These are phyloP conservation scores for Porites evermanni DNA, from an alignment of 92 coral and sea anemone genomes.

Conservation along the genomic window DNA sequence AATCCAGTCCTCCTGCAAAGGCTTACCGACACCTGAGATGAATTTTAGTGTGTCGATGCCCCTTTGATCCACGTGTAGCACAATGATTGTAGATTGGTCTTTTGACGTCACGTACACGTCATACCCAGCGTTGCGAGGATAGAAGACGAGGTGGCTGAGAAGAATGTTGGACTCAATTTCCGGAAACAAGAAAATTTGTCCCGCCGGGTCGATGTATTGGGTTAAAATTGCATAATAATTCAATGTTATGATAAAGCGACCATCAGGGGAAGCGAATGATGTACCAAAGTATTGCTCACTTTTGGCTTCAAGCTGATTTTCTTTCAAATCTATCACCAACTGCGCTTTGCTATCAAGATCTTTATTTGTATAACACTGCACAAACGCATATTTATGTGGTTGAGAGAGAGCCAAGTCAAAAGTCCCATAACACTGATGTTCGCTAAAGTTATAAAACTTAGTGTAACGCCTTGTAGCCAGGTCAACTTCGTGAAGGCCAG, in stretches of 20 bases:
- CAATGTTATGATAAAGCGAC: constrained; percentile 63
- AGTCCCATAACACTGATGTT: constrained; percentile 65
- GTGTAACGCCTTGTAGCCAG: constrained; percentile 56
- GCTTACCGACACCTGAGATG: constrained; percentile 56
- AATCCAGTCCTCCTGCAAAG: constrained; percentile 59
- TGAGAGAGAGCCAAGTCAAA: constrained; percentile 63
- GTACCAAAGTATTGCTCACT: constrained; percentile 53
- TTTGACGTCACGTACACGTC: constrained; percentile 79
- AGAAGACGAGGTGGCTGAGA: constrained; percentile 71
- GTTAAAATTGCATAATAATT: constrained; percentile 60
- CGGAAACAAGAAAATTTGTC: constrained; percentile 62
- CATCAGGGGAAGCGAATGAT: constrained; percentile 79
- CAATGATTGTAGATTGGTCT: constrained; percentile 55
- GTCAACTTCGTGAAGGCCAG: constrained; percentile 77
- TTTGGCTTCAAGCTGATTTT: constrained; percentile 40
- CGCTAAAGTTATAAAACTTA: constrained; percentile 68
- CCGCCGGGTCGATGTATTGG: constrained; percentile 56
- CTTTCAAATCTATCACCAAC: constrained; percentile 53
- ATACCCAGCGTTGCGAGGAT: constrained; percentile 66
- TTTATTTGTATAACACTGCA: constrained; percentile 69
- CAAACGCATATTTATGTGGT: constrained; percentile 56
- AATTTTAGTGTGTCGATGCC: constrained; percentile 59
- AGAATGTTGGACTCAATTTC: constrained; percentile 65
- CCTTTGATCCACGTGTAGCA: constrained; percentile 61
- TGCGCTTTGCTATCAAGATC: constrained; percentile 62